These are phyloP conservation scores for Platyura marginata DNA, from an alignment of 1,140 invertebrate genomes.

Conservation along the genomic window DNA sequence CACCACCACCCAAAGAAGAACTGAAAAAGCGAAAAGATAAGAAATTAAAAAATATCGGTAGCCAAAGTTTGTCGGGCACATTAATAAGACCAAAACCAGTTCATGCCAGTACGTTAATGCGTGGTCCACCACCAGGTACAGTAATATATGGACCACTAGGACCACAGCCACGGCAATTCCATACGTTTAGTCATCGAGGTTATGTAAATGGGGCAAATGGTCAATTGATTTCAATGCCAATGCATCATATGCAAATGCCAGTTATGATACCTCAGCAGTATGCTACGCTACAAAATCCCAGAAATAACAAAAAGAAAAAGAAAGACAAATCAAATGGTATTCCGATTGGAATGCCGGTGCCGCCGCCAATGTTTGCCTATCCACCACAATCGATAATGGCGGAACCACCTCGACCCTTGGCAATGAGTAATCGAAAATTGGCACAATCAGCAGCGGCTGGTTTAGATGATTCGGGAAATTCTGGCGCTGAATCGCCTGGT, in stretches of 20 bases:
- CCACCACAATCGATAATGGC: conserved; percentile 12
- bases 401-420: conserved; percentile 14
- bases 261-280: conserved; percentile 20
- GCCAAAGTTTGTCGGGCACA: conserved; percentile 22
- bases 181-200: conserved; percentile 23
- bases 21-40: conserved; percentile 19
- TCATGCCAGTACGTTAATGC: conserved; percentile 8
- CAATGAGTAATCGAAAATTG: conserved; percentile 28
- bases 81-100: conserved; percentile 22
- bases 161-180: conserved; percentile 11
- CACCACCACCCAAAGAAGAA: conserved; percentile 38
- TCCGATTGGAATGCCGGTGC: conserved; percentile 20
- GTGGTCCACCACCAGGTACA: conserved; percentile 6
- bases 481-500: conserved; percentile 55
- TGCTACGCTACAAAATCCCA: conserved; percentile 18
- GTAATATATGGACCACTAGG: background rate
- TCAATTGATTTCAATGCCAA: background rate
- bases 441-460: conserved; percentile 31
- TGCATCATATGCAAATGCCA: conserved; percentile 7
- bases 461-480: conserved; percentile 34
- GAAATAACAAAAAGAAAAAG: conserved; percentile 33
- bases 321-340: conserved; percentile 27
- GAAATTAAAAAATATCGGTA: conserved; percentile 16
- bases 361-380: conserved; percentile 17
- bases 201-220: conserved; percentile 9